phyloP scores from a whole-genome alignment of 2,888 invertebrate species.

The Cerceris ruficornis region DNA sequence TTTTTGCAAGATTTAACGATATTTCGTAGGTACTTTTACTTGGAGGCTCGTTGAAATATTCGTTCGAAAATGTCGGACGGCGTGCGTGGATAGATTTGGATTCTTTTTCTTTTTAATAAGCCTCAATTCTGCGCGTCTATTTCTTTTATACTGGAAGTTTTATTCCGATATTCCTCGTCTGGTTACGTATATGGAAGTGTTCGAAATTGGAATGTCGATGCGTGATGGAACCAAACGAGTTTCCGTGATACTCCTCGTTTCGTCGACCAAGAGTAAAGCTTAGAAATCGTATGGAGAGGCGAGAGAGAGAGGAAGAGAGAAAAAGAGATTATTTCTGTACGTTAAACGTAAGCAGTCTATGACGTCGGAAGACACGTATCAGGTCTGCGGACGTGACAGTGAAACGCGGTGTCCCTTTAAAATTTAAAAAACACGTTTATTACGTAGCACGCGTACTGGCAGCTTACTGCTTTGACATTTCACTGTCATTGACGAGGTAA shows the following conservation, averaged over 20 bases:
- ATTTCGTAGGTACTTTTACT: neutral
- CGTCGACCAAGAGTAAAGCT: neutral
- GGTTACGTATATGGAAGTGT: neutral
- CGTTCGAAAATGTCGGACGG: neutral
- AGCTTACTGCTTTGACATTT: constrained; percentile 29
- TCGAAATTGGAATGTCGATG: neutral
- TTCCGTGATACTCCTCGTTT: neutral
- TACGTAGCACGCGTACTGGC: constrained; percentile 32
- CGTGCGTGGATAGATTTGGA: neutral
- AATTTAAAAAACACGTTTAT: constrained; percentile 51
- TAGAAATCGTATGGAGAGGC: constrained; percentile 19
- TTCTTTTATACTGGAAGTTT: no score
- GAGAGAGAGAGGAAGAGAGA: neutral
- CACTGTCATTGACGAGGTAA: constrained; percentile 45
- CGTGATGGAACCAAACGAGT: neutral
- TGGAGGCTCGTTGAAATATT: neutral
- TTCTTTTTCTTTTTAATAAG: neutral
- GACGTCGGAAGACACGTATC: constrained; percentile 36
- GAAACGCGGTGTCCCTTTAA: constrained; percentile 45
- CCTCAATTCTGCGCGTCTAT: no score
- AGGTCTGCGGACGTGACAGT: constrained; percentile 23
- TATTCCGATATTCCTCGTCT: no score
- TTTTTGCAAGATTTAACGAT: no score
- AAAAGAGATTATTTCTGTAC: constrained; percentile 39
- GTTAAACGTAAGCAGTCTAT: constrained; percentile 19